Base-by-base conservation (phyloP, 2,113 vertebrate species). In the Asarcornis scutulata region DNA sequence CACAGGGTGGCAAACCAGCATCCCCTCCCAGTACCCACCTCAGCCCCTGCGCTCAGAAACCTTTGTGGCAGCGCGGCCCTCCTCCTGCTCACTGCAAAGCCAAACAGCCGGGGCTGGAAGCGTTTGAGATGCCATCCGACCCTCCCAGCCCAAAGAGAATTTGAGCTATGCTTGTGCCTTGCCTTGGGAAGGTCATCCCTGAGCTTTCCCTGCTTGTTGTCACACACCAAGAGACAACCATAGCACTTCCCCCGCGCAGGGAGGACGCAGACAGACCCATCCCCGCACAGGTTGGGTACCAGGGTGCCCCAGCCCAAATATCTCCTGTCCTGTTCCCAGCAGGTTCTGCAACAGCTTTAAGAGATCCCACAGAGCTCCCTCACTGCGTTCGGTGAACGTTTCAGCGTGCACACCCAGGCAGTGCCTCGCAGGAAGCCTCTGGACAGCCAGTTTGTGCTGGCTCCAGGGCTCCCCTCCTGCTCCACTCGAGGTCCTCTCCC, bases 311-410 rank as follows among this genome's bases (percentile, higher is more conserved):
- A 86, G 64, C n/a, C 52, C 26, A 6, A 71, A 36, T 14, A 32
- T 8, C 80, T 87, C 80, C 46, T 53, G 31, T 42, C 67, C 59
- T 5, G 9, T 58, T 34, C 77, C 42, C 75, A 80, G 1, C 50
- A 58, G 26, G 40, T 62, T 93, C 79, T 83, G 71, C 83, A 88
- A 76, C 58, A 91, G 48, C 67, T 80, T 76, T 46, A 60, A 26
- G 17, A 31, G 53, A 81, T 81, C 29, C 73, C 64, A 55, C 56
- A 46, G 27, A 77, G 44, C 15, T 31, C 27, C n/a, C 52, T 56
- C 17, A 14, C 26, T 0, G 0, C 36, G 22, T 23, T 3, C 34
- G 17, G 46, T 89, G 86, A 86, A 13, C 0, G n/a, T 38, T 8
- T 56, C 56, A 73, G 42, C 44, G 77, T 31, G 63, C 68, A 40